A percentile compares a stretch with the other conserved stretches of the same genome.
Conservation (phyloP, 2,113 vertebrate genomes). For the Diadophis punctatus region DNA sequence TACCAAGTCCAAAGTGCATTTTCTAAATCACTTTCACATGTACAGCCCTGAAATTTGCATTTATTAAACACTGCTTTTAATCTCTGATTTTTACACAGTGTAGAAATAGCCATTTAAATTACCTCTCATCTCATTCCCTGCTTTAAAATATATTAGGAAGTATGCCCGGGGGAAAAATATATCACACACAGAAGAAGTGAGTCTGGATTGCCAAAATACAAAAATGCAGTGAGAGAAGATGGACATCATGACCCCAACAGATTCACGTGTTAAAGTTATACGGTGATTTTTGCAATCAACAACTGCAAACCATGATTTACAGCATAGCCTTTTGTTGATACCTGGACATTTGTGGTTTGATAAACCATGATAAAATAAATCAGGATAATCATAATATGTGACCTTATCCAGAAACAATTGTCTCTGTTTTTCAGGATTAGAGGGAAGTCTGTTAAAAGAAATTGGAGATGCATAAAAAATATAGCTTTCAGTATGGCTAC, state of each 20-base stretch:
- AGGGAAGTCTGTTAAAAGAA: background rate
- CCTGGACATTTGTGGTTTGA: background rate
- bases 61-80: background rate
- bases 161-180: background rate
- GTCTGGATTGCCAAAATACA: background rate
- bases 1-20: background rate
- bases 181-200: background rate
- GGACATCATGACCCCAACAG: background rate
- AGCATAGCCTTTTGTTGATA: background rate
- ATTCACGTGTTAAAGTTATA: background rate
- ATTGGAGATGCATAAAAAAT: background rate
- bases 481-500: background rate
- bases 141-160: background rate
- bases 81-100: background rate
- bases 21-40: background rate
- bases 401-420: background rate
- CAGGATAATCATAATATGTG: background rate
- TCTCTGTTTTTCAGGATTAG: background rate
- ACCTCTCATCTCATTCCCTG: background rate
- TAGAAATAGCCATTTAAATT: background rate
- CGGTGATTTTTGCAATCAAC: background rate
- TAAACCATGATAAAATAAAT: background rate
- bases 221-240: background rate
- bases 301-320: background rate
- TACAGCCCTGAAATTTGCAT: background rate